A percentile compares a stretch with the other conserved stretches of the same genome.
These are phyloP conservation scores for Forbesichthys agassizii DNA, from an alignment of 2,113 vertebrate genomes.

Conservation along the genomic window DNA sequence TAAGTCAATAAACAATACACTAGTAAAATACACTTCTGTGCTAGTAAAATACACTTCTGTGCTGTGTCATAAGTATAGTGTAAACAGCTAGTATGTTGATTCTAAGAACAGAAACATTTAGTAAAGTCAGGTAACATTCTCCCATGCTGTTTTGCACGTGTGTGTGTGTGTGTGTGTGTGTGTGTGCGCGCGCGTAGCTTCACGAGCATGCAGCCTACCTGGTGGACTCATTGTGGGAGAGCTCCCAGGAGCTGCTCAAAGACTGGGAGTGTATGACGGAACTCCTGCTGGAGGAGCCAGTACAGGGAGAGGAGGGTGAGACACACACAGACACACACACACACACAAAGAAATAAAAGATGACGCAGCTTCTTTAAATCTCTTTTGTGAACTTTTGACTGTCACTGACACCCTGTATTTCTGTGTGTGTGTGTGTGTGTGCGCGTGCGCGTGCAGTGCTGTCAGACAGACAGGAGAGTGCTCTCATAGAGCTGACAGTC, in stretches of 20 bases:
- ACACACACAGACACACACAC: not conserved
- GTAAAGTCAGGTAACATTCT: not conserved
- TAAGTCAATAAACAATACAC: not conserved
- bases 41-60: too few relatives aligned
- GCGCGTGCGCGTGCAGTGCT: conserved; percentile 76
- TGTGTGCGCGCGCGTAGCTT: conserved; percentile 75
- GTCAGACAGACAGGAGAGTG: conserved; percentile 96
- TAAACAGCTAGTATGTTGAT: too few relatives aligned
- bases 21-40: too few relatives aligned
- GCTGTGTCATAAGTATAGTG: too few relatives aligned
- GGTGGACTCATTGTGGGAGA: conserved; percentile 98
- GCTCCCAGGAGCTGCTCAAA: conserved; percentile 97
- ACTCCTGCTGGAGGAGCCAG: conserved; percentile 93
- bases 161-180: conserved; percentile 4
- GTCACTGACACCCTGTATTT: not conserved
- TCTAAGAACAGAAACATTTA: too few relatives aligned
- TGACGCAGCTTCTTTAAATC: too few relatives aligned
- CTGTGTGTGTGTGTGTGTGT: not conserved
- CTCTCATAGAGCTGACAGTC: conserved; percentile 94
- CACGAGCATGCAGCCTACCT: conserved; percentile 97
- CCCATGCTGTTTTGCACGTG: not conserved
- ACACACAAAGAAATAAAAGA: not conserved
- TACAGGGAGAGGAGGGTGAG: conserved; percentile 96
- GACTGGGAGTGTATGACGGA: conserved; percentile 99
- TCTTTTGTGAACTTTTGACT: too few relatives aligned